phyloP scores from a whole-genome alignment of 35 echinoderm and acorn worm genomes.

The Diadema setosum region DNA sequence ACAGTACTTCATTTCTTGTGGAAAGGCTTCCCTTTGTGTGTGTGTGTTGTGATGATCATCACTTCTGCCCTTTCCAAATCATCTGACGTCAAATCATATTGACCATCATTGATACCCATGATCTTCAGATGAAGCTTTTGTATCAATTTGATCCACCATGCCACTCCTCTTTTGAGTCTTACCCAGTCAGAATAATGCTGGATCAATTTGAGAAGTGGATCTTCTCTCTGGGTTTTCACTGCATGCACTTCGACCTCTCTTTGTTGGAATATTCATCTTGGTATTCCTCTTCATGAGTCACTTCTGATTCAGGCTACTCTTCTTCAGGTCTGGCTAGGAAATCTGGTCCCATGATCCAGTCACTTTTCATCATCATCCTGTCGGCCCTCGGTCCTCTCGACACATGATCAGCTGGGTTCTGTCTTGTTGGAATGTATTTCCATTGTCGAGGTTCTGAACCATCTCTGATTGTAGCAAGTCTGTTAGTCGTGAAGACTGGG shows the following conservation, averaged over 20 bases:
- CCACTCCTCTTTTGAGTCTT: constrained; percentile 9
- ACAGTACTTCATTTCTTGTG: constrained; percentile 14
- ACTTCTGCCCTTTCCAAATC: constrained; percentile 27
- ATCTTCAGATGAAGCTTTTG: neutral
- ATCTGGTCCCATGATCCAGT: constrained; percentile 29
- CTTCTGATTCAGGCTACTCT: constrained; percentile 4
- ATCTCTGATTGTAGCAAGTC: constrained; percentile 27
- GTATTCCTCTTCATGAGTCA: neutral
- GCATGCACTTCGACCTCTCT: neutral
- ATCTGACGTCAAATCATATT: neutral
- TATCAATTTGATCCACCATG: constrained; percentile 15
- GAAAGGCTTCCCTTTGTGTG: neutral
- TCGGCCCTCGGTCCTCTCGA: constrained; percentile 13
- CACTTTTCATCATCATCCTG: neutral
- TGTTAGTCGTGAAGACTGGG: constrained; percentile 50
- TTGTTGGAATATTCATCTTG: too few relatives aligned
- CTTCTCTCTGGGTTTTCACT: neutral
- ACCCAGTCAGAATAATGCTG: constrained; percentile 20
- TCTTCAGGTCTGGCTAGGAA: constrained; percentile 3
- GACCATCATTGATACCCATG: neutral
- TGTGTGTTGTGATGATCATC: neutral
- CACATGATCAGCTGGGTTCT: constrained; percentile 46
- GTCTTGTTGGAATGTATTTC: constrained; percentile 20
- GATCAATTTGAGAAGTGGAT: neutral
- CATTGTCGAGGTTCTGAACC: constrained; percentile 13